Percentiles rank a stretch among this genome's conserved stretches.
These are phyloP conservation scores for Mirza zaza DNA, from an alignment of 2,113 vertebrate genomes.

Conservation along the genomic window DNA sequence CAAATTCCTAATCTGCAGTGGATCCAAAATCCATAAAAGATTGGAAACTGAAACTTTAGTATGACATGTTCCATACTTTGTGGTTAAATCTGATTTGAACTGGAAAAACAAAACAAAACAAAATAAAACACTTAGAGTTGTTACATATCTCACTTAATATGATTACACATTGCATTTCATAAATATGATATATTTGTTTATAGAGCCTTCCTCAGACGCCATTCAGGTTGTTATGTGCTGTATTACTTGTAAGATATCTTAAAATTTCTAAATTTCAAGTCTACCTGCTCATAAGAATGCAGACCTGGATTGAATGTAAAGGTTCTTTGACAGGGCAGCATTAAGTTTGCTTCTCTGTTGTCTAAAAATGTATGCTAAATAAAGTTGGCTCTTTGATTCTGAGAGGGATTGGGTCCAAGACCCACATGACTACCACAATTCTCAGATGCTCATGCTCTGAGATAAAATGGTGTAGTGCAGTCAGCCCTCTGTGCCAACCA, in stretches of 20 bases:
- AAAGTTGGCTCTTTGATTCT: neutral
- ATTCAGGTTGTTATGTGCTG: neutral
- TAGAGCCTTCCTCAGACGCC: neutral
- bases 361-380: neutral
- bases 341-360: neutral
- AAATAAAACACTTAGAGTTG: neutral
- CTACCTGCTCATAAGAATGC: neutral
- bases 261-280: neutral
- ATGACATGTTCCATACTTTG: neutral
- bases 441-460: neutral
- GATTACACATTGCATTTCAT: neutral
- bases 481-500: neutral
- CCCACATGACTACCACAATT: neutral
- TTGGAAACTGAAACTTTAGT: neutral
- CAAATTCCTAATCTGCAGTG: neutral
- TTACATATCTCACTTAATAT: neutral
- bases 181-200: neutral
- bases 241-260: neutral
- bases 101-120: neutral
- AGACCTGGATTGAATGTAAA: neutral
- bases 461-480: neutral
- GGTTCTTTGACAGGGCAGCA: neutral
- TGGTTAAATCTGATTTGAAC: neutral
- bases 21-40: neutral
- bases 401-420: too few species aligned